These are phyloP conservation scores for Resseliella maxima DNA, from an alignment of 2,888 invertebrate genomes.

Conservation along the genomic window DNA sequence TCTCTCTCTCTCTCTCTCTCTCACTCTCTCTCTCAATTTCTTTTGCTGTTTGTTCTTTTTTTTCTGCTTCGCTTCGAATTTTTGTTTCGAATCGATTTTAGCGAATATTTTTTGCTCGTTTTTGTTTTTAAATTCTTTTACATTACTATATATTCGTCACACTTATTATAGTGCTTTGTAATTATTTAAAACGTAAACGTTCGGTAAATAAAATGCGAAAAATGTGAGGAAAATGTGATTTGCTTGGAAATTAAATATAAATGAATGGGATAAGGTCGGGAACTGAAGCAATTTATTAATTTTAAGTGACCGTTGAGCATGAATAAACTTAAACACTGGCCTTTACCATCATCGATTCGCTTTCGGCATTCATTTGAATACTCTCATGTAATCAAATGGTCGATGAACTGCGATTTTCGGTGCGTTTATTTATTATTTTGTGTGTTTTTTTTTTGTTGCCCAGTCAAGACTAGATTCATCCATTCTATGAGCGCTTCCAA, in stretches of 20 bases:
- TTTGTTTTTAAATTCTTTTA: not conserved
- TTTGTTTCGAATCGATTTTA: constrained; percentile 19
- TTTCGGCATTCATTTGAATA: not conserved
- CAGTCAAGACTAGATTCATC: not conserved
- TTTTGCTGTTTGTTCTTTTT: not conserved
- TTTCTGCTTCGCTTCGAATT: not conserved
- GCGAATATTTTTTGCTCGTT: not conserved
- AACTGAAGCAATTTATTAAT: constrained; percentile 47
- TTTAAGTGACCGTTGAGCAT: constrained; percentile 18
- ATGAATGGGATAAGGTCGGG: constrained; percentile 2
- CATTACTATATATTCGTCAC: not conserved
- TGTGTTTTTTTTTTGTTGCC: not conserved
- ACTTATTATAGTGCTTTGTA: not conserved
- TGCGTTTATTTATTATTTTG: too few relatives aligned
- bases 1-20: too few relatives aligned
- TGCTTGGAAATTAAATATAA: constrained; percentile 13
- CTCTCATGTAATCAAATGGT: constrained; percentile 13
- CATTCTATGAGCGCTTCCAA: not conserved
- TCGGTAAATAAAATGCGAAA: not conserved
- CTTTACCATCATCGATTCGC: constrained; percentile 22
- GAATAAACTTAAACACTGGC: constrained; percentile 31
- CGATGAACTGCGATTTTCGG: not conserved
- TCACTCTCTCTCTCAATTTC: not conserved
- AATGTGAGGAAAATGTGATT: not conserved
- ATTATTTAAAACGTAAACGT: not conserved